phyloP scores from a whole-genome alignment of 2,888 invertebrate genomes.

The Corbicula japonica region DNA sequence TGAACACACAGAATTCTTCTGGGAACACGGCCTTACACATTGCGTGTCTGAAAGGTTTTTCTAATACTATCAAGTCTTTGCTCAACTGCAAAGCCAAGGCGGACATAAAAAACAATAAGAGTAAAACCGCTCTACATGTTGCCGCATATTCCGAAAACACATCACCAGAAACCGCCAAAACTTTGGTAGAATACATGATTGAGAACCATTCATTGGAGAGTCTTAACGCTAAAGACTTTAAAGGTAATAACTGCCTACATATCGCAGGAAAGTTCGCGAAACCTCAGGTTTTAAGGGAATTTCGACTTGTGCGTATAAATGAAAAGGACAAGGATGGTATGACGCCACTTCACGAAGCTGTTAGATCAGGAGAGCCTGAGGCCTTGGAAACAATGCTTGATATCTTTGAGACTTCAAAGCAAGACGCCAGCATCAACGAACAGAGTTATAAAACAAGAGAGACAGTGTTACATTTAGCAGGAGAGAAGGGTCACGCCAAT shows the following conservation, averaged over 20 bases:
- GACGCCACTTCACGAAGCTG: slow-evolving; percentile 75
- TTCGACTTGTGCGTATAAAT: slow-evolving; percentile 73
- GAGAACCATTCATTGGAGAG: slow-evolving; percentile 82
- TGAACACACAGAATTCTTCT: slow-evolving; percentile 73
- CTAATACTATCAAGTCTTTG: slow-evolving; percentile 70
- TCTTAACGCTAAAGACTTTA: slow-evolving; percentile 77
- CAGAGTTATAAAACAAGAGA: slow-evolving; percentile 64
- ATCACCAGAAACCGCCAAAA: slow-evolving; percentile 66
- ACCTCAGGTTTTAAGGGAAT: slow-evolving; percentile 78
- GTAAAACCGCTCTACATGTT: slow-evolving; percentile 81
- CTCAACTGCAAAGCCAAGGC: slow-evolving; percentile 77
- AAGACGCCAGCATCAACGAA: slow-evolving; percentile 76
- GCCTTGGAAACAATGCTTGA: slow-evolving; percentile 72
- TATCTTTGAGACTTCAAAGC: slow-evolving; percentile 74
- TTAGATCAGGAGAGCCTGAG: slow-evolving; percentile 71
- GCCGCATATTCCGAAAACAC: slow-evolving; percentile 70
- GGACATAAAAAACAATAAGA: slow-evolving; percentile 76
- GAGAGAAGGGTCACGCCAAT: too few species aligned
- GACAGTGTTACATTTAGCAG: too few species aligned
- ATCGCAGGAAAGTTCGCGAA: slow-evolving; percentile 77
- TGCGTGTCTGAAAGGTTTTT: slow-evolving; percentile 78
- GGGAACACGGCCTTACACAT: slow-evolving; percentile 84
- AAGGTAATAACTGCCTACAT: slow-evolving; percentile 83
- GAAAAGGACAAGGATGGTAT: slow-evolving; percentile 72
- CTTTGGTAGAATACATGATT: slow-evolving; percentile 79